These are phyloP conservation scores for Arctocebus calabarensis DNA, from an alignment of 2,797 vertebrate species.

Conservation along the genomic window DNA sequence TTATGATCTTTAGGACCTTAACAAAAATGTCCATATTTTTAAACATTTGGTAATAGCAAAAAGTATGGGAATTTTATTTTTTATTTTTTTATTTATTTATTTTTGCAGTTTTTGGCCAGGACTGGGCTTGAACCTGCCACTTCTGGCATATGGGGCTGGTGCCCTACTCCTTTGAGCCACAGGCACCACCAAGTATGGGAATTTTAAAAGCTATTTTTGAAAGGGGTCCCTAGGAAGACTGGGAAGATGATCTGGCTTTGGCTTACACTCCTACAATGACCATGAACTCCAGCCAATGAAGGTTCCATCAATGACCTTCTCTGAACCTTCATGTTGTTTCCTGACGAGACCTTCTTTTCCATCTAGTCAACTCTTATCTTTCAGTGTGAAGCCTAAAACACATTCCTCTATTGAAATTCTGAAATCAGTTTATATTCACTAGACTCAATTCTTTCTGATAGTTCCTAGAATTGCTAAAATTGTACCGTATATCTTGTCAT, in stretches of 20 bases:
- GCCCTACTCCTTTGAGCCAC: no score
- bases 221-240: neutral
- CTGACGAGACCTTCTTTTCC: neutral
- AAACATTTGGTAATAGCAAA: neutral
- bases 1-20: neutral
- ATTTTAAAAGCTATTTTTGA: neutral
- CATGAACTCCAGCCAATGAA: neutral
- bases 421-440: neutral
- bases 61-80: neutral
- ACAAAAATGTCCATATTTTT: neutral
- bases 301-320: neutral
- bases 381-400: neutral
- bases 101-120: no score
- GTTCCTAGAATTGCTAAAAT: neutral
- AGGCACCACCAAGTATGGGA: no score
- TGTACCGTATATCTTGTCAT: neutral
- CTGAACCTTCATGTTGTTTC: neutral
- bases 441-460: neutral
- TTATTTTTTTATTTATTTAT: no score
- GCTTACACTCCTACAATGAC: neutral
- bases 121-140: no score
- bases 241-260: neutral
- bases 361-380: neutral
- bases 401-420: neutral
- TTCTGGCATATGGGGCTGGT: no score